Base-by-base conservation (phyloP, 1,140 invertebrate genomes). In the Ips typographus region DNA sequence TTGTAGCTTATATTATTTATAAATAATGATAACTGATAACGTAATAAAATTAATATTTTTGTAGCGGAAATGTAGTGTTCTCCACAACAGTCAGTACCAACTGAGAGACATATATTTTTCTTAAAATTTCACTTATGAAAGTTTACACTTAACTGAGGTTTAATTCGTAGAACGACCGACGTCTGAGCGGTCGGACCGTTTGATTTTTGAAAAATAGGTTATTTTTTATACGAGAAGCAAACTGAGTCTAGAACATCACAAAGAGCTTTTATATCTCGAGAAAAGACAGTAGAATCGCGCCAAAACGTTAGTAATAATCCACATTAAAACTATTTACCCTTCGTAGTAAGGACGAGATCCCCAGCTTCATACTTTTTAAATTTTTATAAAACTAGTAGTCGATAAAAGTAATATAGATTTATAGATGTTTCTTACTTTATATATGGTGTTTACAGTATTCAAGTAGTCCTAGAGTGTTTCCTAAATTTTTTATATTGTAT, bases 361-460 rank as follows among this genome's bases (percentile, higher is more conserved):
- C 47, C 71, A 74, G 73, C 74, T 76, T 76, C 70, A 76, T 71
- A 74, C 58, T 72, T 73, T 72, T 73, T 75, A 77, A 73, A 73
- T 78, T 78, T 78, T 77, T 75, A 75, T 76, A 73, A 77, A 76
- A 40, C 5, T 63, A 44, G 61, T 63, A 52, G 44, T 63, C 51
- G 61, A 53, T 72, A 66, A 73, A 73, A 47, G 72, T 59, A 62
- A 65, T 77, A 78, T 75, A 76, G 74, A 74, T 73, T 61, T 68
- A 65, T 78, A 79, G 77, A 75, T 76, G 77, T 79, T 79, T 79
- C 74, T 77, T 79, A 79, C 77, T 79, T 79, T 77, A 75, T 78
- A 77, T 75, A 79, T 75, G 78, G 78, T 80, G 78, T 80, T 80
- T 79, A 79, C 79, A 80, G 79, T 80, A 80, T 80, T 80, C 79